Base-by-base conservation (phyloP, 2,888 invertebrate genomes). In the Osedax frankpressi region DNA sequence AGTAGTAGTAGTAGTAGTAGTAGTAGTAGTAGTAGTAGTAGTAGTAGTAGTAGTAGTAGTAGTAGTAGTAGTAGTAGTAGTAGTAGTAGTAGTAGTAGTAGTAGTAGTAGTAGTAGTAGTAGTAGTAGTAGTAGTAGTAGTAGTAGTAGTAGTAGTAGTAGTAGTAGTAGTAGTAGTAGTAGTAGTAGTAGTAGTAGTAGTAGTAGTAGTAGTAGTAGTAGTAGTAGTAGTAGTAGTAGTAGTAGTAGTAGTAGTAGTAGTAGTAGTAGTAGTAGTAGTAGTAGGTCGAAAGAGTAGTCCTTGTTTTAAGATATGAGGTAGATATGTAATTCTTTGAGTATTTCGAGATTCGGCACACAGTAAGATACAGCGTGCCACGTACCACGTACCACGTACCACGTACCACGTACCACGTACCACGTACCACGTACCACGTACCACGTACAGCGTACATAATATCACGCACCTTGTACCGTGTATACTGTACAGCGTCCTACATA, bases 21-120 rank as follows among this genome's bases (percentile, higher is more conserved):
- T n/a, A n/a, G n/a, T n/a, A n/a, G n/a, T n/a, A n/a, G n/a, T 82
- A 68, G 11, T 68, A 68, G 11, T 68, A 68, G 24, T 1, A 68
- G 24, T 68, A 68, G 24, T 68, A 24, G 24, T 1, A 68, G 24
- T 68, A 68, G 24, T 26, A 68, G 24, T 1, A 68, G 24, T 68
- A 68, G 24, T 25, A 26, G 24, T 1, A 68, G 24, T 68, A 68
- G 24, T 1, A 68, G 24, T 1, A 68, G 24, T 68, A 24, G 24
- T 1, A 68, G 24, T 1, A 68, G 25, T 68, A 68, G 68, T 68
- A 24, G 68, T 68, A 68, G 68, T 68, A 68, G 68, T 2, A 68
- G 68, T 68, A 68, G 68, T 68, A 68, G 1, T 68, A 24, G 11
- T 68, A 68, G 1, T 68, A 68, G 68, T 68, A 68, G 68, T 68